Evolutionary conservation across 2,888 invertebrate genomes (phyloP).

Genomic region (Xanthia togata): DNA sequence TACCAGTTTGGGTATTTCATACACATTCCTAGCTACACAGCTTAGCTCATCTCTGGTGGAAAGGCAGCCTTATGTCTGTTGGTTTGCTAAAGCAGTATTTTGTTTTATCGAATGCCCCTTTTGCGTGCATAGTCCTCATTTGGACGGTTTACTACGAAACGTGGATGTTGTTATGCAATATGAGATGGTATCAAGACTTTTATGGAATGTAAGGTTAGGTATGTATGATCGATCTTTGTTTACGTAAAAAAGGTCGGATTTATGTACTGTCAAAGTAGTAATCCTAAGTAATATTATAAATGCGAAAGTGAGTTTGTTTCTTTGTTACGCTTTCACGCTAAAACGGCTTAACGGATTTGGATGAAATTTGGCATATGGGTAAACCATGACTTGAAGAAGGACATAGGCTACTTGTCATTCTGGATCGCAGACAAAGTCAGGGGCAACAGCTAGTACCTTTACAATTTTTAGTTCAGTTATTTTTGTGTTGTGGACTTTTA

Average conservation of each 20-base stretch:
- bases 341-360: no score
- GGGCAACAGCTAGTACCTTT: not conserved
- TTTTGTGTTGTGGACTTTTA: not conserved
- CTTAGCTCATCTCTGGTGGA: not conserved
- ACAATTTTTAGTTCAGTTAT: not conserved
- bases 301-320: no score
- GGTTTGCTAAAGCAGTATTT: conserved; percentile 58
- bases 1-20: no score
- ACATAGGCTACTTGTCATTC: no score
- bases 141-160: conserved; percentile 54
- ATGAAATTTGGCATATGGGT: no score
- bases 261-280: not conserved
- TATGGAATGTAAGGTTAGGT: not conserved
- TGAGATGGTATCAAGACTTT: conserved; percentile 16
- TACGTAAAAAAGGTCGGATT: not conserved
- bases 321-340: no score
- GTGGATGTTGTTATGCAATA: conserved; percentile 68
- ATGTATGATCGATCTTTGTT: conserved; percentile 2
- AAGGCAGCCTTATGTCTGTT: conserved; percentile 6
- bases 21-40: not conserved
- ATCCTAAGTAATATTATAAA: no score
- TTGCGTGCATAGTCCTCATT: conserved; percentile 75
- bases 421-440: no score
- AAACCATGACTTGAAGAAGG: no score
- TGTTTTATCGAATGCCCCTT: conserved; percentile 71